Conservation (phyloP, 2,888 invertebrate genomes). For the Ormia ochracea region DNA sequence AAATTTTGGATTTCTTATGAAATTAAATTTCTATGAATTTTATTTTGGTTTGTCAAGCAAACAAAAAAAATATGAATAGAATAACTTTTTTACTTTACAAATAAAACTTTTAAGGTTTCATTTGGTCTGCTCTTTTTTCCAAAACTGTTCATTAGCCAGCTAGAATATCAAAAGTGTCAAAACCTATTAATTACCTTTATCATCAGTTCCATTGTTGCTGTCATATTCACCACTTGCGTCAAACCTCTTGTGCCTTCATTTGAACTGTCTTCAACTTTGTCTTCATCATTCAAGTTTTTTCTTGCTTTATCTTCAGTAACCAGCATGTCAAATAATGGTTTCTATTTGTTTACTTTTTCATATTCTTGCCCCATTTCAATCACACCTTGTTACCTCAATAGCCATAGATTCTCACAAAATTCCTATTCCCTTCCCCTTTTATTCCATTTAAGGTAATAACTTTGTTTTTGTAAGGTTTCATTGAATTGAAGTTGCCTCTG, state of each 20-base stretch:
- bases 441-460: not conserved
- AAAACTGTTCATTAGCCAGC: not conserved
- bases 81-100: not conserved
- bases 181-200: constrained; percentile 53
- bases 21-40: constrained; percentile 25
- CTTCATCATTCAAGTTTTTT: constrained; percentile 4
- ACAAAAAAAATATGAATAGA: not conserved
- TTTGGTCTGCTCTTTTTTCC: not conserved
- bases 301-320: not conserved
- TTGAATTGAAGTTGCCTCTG: constrained; percentile 4
- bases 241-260: not conserved
- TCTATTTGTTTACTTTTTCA: constrained; percentile 14
- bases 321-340: constrained; percentile 15
- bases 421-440: not conserved
- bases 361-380: not conserved
- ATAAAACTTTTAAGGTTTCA: not conserved
- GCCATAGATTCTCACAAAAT: constrained; percentile 3
- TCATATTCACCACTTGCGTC: not conserved
- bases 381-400: constrained; percentile 25
- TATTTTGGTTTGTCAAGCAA: too few relatives aligned
- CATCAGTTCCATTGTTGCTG: not conserved
- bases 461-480: constrained; percentile 32
- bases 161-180: constrained; percentile 49
- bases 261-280: not conserved
- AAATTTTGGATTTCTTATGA: not conserved